Evolutionary conservation across 2,888 invertebrate species (phyloP), one percentile per base, ranked within the genome.

Genomic region (Tupiocoris notatus): DNA sequence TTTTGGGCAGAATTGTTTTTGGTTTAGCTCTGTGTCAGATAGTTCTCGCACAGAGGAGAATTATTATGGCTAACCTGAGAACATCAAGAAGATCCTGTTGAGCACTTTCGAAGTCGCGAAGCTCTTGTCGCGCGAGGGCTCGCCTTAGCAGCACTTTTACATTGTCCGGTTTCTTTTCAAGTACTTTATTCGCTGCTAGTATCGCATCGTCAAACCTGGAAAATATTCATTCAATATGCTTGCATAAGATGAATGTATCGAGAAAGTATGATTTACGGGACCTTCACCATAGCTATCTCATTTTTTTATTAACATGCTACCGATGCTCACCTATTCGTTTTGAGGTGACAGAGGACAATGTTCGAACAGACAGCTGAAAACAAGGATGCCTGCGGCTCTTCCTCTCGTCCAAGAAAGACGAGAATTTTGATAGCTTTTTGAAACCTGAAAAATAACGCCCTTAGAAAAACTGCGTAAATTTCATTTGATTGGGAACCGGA

Each of bases 311-410:
- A n/a, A n/a, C n/a, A n/a, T n/a, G n/a, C n/a, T n/a, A n/a, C n/a
- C n/a, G n/a, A n/a, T n/a, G 12, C 39, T 12, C 39, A 59, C 59
- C 59, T 3, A n/a, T 18, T 20, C 7, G 25, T 39, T 21, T 63
- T 73, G 9, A 73, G 56, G 22, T 73, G 73, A 22, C 73, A 73
- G 63, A 73, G 73, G 17, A 73, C 73, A 18, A 73, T 63, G 54
- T 73, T 73, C 54, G 73, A 62, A 62, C 73, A 73, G 17, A 73
- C 73, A 21, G 73, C 73, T 9, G 20, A 12, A 21, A 73, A 73
- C 7, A 73, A 22, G 1, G 73, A 73, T 3, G 61, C 62, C 9
- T 61, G 61, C 1, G 73, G 73, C 62, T 73, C 73, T 73, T 73
- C 73, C 16, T 61, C 61, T 16, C 73, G 73, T 9, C 57, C 73